Evolutionary conservation across 2,797 vertebrate genomes (phyloP).

Genomic region (Sebastes nivosus): DNA sequence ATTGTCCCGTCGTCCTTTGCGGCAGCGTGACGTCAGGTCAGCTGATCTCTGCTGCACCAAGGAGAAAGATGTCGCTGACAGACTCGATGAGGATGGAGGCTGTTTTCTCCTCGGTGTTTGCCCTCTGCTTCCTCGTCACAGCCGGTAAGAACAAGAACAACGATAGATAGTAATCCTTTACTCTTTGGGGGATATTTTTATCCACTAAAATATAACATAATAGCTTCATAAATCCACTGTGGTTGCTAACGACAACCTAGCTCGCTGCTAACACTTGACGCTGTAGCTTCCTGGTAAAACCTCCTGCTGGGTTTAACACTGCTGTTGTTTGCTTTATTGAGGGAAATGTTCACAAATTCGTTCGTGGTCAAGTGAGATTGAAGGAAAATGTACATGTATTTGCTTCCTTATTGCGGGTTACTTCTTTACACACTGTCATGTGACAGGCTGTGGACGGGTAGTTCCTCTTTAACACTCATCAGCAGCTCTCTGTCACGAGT

Average conservation of each 20-base stretch:
- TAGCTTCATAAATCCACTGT: not conserved
- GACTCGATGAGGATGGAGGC: conserved; percentile 61
- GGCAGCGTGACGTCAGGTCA: conserved; percentile 58
- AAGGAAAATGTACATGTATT: not conserved
- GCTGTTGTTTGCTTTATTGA: not conserved
- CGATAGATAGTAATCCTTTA: accelerated
- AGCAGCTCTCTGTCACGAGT: conserved; percentile 61
- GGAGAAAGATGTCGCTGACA: conserved; percentile 65
- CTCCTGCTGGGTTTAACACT: too few relatives aligned
- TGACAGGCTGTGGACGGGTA: conserved; percentile 33
- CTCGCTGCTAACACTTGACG: conserved; percentile 9
- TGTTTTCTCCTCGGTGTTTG: conserved; percentile 36
- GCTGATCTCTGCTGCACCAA: conserved; percentile 54
- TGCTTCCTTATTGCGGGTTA: not conserved
- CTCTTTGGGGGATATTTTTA: accelerated
- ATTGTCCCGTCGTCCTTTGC: conserved; percentile 12
- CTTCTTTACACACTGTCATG: conserved; percentile 41
- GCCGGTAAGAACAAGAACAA: conserved; percentile 53
- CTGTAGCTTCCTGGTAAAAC: not conserved
- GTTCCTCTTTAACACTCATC: conserved; percentile 53
- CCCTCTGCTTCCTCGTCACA: conserved; percentile 20
- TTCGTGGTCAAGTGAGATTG: not conserved
- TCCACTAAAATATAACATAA: accelerated
- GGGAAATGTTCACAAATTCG: too few relatives aligned
- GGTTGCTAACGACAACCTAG: not conserved